Evolutionary conservation across 1,140 invertebrate species (phyloP).

Genomic region (Probaryconus sp.): DNA sequence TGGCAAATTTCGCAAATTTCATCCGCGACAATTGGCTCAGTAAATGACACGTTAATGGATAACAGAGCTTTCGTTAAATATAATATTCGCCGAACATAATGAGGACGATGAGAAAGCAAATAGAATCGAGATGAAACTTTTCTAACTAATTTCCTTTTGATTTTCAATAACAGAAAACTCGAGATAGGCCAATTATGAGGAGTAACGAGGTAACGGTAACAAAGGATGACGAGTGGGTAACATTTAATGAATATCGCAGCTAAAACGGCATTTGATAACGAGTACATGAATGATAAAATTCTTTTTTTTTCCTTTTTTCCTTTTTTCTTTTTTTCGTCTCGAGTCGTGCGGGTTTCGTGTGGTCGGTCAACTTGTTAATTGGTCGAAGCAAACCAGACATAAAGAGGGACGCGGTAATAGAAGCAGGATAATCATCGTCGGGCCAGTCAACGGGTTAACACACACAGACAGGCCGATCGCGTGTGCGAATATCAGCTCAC

Average conservation of each 20-base stretch:
- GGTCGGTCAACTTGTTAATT: slow-evolving; percentile 48
- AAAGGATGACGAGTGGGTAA: neutral
- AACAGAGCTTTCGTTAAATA: too few relatives aligned
- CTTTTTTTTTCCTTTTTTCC: too few relatives aligned
- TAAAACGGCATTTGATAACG: slow-evolving; percentile 11
- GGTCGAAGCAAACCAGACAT: slow-evolving; percentile 31
- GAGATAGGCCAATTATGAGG: neutral
- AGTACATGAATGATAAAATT: slow-evolving; percentile 15
- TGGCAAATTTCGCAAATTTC: too few relatives aligned
- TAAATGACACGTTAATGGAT: too few relatives aligned
- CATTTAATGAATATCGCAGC: slow-evolving; percentile 7
- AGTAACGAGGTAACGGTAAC: slow-evolving; percentile 3
- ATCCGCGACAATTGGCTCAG: too few relatives aligned
- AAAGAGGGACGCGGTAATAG: slow-evolving; percentile 40
- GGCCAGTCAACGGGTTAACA: slow-evolving; percentile 25
- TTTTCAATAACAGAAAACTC: too few relatives aligned
- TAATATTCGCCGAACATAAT: too few relatives aligned
- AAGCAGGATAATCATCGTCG: slow-evolving; percentile 48
- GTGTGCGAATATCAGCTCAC: slow-evolving; percentile 7
- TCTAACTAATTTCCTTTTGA: too few relatives aligned
- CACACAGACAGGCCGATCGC: neutral
- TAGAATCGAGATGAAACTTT: too few relatives aligned
- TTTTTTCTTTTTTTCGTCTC: slow-evolving; percentile 20
- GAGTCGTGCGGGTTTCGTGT: slow-evolving; percentile 19
- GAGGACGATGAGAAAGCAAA: too few relatives aligned